phyloP scores from a whole-genome alignment of 2,888 invertebrate species.

The Napeogenes sylphis region DNA sequence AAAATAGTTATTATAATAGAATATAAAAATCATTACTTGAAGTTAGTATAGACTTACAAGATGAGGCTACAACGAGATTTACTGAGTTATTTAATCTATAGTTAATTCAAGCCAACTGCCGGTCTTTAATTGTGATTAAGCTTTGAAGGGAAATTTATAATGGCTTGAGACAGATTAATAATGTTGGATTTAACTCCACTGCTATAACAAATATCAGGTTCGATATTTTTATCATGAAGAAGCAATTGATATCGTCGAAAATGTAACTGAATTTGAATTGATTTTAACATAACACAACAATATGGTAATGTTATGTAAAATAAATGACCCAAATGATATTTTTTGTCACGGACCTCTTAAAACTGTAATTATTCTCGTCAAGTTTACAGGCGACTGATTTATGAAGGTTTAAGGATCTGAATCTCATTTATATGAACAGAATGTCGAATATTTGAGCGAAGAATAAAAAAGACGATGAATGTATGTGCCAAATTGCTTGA shows the following conservation, averaged over 20 bases:
- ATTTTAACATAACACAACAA: too few species aligned
- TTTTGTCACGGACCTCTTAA: neutral
- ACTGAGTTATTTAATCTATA: slow-evolving; percentile 2
- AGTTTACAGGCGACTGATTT: slow-evolving; percentile 16
- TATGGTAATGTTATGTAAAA: slow-evolving; percentile 1
- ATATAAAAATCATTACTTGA: neutral
- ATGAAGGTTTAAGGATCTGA: slow-evolving; percentile 18
- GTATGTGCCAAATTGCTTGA: slow-evolving; percentile 31
- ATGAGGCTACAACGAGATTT: slow-evolving; percentile 3
- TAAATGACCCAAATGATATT: neutral
- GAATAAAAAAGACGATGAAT: slow-evolving; percentile 13
- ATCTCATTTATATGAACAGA: slow-evolving; percentile 11
- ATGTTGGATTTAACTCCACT: neutral
- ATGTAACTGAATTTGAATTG: too few species aligned
- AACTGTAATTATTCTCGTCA: slow-evolving; percentile 14
- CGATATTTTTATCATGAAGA: too few species aligned
- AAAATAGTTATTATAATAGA: neutral
- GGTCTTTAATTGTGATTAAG: slow-evolving; percentile 3
- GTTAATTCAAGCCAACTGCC: neutral
- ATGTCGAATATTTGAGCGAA: slow-evolving; percentile 24
- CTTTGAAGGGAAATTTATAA: neutral
- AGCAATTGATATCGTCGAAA: too few species aligned
- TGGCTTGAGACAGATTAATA: neutral
- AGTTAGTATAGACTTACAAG: neutral
- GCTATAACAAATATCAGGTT: neutral